Conservation (phyloP, 2,113 vertebrate genomes). For the Phaethon lepturus region DNA sequence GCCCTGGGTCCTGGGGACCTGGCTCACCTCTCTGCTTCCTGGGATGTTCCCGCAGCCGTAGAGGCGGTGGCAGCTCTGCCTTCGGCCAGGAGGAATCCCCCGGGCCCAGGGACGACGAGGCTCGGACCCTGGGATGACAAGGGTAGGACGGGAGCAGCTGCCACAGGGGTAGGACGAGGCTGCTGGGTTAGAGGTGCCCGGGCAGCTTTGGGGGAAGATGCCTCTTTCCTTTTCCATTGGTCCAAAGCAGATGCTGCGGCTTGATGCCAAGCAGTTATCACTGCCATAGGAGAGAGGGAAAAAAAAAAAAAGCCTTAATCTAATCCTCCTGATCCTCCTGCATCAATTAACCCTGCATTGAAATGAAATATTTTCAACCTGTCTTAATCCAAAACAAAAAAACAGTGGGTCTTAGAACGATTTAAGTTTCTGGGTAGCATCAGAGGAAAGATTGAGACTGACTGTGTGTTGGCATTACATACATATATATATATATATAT, state of each 20-base stretch:
- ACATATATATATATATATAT: no score
- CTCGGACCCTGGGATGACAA: not conserved
- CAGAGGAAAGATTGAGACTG: not conserved
- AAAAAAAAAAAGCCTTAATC: not conserved
- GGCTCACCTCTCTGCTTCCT: not conserved
- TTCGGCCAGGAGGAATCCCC: fast-evolving
- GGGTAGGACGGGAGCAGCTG: not conserved
- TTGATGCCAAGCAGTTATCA: not conserved
- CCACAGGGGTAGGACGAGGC: not conserved
- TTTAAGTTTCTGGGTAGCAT: not conserved
- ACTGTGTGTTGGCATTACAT: not conserved
- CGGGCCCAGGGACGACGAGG: not conserved
- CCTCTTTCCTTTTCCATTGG: not conserved
- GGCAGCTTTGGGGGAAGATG: not conserved
- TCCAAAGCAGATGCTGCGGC: not conserved
- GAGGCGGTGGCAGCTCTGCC: not conserved
- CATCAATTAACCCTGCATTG: not conserved
- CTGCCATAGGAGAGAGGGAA: not conserved
- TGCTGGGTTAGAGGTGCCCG: not conserved
- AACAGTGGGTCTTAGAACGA: not conserved
- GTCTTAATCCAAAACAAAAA: not conserved
- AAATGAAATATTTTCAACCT: not conserved
- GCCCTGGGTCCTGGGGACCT: not conserved
- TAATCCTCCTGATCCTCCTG: not conserved
- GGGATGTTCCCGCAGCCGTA: not conserved